Evolutionary conservation across 2,888 invertebrate species (phyloP), one percentile per base, ranked within the genome.

Genomic region (Meta bourneti): DNA sequence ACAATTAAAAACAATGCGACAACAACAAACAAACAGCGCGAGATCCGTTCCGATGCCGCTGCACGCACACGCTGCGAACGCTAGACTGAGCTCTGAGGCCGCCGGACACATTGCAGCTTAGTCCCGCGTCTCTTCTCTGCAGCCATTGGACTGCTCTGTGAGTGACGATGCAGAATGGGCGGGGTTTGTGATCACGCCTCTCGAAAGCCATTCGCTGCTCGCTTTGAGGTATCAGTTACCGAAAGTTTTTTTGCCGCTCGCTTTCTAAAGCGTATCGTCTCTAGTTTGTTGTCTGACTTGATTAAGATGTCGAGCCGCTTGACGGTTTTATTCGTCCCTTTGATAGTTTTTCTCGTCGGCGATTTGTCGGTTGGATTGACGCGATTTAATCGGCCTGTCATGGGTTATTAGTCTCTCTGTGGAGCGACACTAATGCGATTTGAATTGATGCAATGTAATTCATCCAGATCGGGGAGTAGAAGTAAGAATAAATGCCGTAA

Each of bases 321-420:
- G 84, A 84, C 84, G 54, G 52, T 84, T 84, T 84, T 84, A 84
- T 84, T 75, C 74, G 84, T 84, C 75, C 34, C 54, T 84, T 34
- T 6, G 20, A 69, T n/a, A 2, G 16, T 48, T 49, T 77, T 77
- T 19, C 13, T n/a, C 20, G 34, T 6, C 75, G 13, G 75, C 9
- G 34, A 13, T 34, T 75, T 74, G 16, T 75, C 61, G 75, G 75
- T 75, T 34, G 75, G 75, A 34, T 75, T 48, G 34, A 61, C 34
- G 34, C 34, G 34, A 34, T 34, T 34, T 34, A 61, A 61, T 61
- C 16, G 61, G 61, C 16, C 16, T 61, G 61, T 61, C 34, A 61
- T 11, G 16, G 61, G 61, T 61, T 16, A 61, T 61, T 61, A 9
- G 13, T 61, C 61, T 61, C 8, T 61, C 16, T 11, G 61, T 16